A percentile compares a stretch with the other conserved stretches of the same genome.
phyloP scores from a whole-genome alignment of 1,140 invertebrate species.

The Lepidostoma basale region DNA sequence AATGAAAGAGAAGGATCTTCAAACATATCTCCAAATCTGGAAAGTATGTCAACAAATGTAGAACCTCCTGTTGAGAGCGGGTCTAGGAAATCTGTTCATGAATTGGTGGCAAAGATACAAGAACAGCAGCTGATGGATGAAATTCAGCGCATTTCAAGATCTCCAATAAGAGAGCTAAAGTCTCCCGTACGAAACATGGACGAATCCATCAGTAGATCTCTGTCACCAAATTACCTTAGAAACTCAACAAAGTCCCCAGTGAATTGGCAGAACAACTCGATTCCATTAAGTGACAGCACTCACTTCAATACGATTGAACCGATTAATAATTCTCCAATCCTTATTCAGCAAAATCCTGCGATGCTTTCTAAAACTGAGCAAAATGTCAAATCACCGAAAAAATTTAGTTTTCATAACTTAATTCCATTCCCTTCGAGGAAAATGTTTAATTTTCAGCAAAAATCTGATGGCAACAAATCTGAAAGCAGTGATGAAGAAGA shows the following conservation, averaged over 20 bases:
- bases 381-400: slow-evolving; percentile 52
- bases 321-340: slow-evolving; percentile 27
- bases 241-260: slow-evolving; percentile 16
- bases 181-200: slow-evolving; percentile 32
- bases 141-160: slow-evolving; percentile 37
- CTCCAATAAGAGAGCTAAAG: slow-evolving; percentile 36
- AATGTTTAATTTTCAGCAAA: slow-evolving; percentile 56
- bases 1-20: slow-evolving; percentile 6
- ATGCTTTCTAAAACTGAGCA: slow-evolving; percentile 45
- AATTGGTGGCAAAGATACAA: slow-evolving; percentile 65
- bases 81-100: slow-evolving; percentile 63
- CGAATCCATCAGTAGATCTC: slow-evolving; percentile 33
- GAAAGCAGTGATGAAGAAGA: slow-evolving; percentile 67
- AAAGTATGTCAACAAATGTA: slow-evolving; percentile 5
- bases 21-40: neutral
- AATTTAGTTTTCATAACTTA: slow-evolving; percentile 60
- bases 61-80: slow-evolving; percentile 31
- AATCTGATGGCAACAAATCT: slow-evolving; percentile 59
- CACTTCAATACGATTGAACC: slow-evolving; percentile 45
- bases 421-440: slow-evolving; percentile 60
- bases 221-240: slow-evolving; percentile 37
- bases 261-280: slow-evolving; percentile 43
- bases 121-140: slow-evolving; percentile 52
- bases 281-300: slow-evolving; percentile 44
- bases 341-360: slow-evolving; percentile 38